Base-by-base conservation (phyloP, 2,113 vertebrate genomes). In the Columbina picui region DNA sequence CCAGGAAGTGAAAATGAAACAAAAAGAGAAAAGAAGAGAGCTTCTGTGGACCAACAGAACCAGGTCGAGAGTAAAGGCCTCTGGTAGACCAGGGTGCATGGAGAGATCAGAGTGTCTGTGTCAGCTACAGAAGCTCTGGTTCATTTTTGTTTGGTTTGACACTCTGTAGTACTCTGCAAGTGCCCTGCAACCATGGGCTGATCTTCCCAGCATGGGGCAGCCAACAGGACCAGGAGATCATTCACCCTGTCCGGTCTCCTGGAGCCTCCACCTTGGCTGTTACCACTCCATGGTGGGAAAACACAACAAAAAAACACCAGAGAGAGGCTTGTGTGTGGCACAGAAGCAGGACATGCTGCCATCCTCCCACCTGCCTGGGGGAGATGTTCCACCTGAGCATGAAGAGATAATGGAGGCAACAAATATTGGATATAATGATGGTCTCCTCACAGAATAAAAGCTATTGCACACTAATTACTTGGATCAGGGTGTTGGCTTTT, bases 231-330 rank as follows among this genome's bases (percentile, higher is more conserved):
- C 16, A 57, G 63, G 45, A 77, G 29, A 67, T 59, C 6, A 16
- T 13, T 2, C 22, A 23, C 15, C 34, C 26, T 7, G 22, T 61
- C 18, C n/a, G 80, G 21, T 8, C 2, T 89, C 36, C 68, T 50
- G 13, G 9, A 6, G 8, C 17, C 15, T 75, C 59, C 27, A 25
- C 39, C 55, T 61, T 61, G 39, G 14, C 32, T 77, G 17, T 59
- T 84, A 20, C 59, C 55, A 34, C 32, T 75, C 14, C 56, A 23
- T 0, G 1, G 14, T 70, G 32, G 15, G 36, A 38, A 65, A 84
- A 56, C 1, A 4, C 50, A 43, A 11, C 47, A 56, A 27, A 3
- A 10, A 88, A 73, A 81, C 18, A 36, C 21, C 0, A 1, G 8
- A 15, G 22, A 86, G 57, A 68, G 15, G 11, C 4, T 26, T 34